Conservation (phyloP, 2,888 invertebrate species). For the Sialis lutaria region DNA sequence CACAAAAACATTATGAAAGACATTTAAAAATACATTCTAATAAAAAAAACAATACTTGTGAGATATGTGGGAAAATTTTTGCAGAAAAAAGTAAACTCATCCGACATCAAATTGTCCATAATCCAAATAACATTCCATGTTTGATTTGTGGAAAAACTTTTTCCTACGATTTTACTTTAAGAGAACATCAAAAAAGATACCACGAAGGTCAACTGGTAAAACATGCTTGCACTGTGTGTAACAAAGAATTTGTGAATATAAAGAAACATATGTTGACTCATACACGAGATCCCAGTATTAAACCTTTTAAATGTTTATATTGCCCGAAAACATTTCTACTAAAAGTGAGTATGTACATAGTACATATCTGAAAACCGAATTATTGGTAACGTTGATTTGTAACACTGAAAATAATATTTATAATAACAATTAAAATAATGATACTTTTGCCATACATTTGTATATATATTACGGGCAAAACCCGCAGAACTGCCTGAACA, state of each 20-base stretch:
- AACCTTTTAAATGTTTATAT: conserved; percentile 1
- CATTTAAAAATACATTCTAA: background rate
- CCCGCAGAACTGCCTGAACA: too few species aligned
- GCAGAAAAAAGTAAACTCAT: background rate
- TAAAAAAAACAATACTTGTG: background rate
- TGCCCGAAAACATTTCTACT: background rate
- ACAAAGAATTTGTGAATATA: background rate
- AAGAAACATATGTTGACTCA: background rate
- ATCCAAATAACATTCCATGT: background rate
- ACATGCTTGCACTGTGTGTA: background rate
- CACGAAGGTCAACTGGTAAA: background rate
- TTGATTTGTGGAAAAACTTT: background rate
- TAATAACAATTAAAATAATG: too few species aligned
- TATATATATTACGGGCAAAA: too few species aligned
- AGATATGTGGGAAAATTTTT: background rate
- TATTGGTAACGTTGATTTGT: too few species aligned
- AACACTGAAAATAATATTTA: too few species aligned
- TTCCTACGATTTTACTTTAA: background rate
- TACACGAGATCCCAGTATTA: background rate
- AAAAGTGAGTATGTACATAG: background rate
- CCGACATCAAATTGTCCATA: background rate
- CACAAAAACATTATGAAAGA: background rate
- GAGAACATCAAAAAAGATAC: background rate
- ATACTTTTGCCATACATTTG: too few species aligned
- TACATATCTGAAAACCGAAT: too few species aligned